Evolutionary conservation across 2,888 invertebrate genomes (phyloP).

Genomic region (Parnassius smintheus): DNA sequence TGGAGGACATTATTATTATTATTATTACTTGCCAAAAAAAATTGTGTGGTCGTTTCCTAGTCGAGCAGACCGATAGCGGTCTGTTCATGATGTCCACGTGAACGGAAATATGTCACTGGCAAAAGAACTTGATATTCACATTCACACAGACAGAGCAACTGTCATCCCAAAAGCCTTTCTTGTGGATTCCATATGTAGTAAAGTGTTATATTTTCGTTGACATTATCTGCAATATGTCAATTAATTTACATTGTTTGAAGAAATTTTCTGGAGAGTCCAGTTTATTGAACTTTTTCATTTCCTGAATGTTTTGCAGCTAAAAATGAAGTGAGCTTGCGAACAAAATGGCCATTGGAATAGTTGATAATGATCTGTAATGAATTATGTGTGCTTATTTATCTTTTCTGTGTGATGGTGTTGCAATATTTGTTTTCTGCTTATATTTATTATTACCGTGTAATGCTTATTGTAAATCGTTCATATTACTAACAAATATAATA

Average conservation of each 20-base stretch:
- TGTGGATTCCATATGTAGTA: background rate
- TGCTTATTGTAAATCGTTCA: background rate
- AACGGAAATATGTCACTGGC: too few relatives aligned
- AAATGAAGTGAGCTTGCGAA: background rate
- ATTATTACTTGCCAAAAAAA: too few relatives aligned
- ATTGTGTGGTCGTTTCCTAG: too few relatives aligned
- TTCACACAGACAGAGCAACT: background rate
- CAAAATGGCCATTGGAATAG: background rate
- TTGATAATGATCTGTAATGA: background rate
- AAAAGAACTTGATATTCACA: background rate
- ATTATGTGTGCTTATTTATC: background rate
- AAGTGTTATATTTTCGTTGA: background rate
- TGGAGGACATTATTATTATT: too few relatives aligned
- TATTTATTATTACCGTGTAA: background rate
- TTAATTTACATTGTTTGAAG: background rate
- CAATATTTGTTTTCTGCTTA: background rate
- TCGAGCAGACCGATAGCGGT: too few relatives aligned
- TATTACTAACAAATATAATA: background rate
- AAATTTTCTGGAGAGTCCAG: background rate
- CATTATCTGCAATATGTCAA: background rate
- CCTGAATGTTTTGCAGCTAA: background rate
- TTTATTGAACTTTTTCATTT: background rate
- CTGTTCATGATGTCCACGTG: too few relatives aligned
- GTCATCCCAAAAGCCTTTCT: background rate
- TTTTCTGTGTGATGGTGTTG: background rate